A percentile compares a stretch with the other conserved stretches of the same genome.
These are phyloP conservation scores for Heliangelus exortis DNA, from an alignment of 2,797 vertebrate species.

Conservation along the genomic window DNA sequence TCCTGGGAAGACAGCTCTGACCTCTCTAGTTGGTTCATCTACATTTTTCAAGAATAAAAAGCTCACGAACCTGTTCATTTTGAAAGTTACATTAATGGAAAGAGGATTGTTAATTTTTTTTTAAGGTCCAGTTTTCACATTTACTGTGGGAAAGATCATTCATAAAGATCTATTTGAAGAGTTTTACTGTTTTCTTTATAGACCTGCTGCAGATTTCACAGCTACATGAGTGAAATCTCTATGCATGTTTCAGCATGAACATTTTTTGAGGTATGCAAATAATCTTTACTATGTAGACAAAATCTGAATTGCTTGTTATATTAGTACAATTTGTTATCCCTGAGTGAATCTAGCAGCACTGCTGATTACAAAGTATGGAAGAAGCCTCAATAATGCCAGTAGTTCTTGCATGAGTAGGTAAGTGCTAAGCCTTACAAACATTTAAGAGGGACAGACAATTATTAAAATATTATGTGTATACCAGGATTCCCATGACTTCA, in stretches of 20 bases:
- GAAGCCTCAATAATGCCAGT: not conserved
- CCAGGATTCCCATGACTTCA: not conserved
- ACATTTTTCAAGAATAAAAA: not conserved
- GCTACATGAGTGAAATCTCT: not conserved
- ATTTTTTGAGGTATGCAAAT: not conserved
- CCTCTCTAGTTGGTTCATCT: not conserved
- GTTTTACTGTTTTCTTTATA: not conserved
- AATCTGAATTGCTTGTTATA: not conserved
- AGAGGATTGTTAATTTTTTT: not conserved
- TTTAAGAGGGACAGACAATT: not conserved
- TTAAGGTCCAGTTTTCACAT: not conserved
- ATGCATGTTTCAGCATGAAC: not conserved
- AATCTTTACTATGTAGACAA: not conserved
- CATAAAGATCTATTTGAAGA: not conserved
- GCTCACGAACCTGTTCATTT: not conserved
- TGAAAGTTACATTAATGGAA: not conserved
- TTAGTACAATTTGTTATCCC: not conserved
- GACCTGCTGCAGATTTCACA: not conserved
- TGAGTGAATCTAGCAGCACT: not conserved
- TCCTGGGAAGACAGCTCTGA: not conserved
- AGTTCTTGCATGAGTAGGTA: not conserved
- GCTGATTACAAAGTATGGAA: not conserved
- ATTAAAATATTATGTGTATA: not conserved
- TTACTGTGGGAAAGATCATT: not conserved
- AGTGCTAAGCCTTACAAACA: not conserved